phyloP scores from a whole-genome alignment of 2,888 invertebrate genomes.

The Limnephilus lunatus region DNA sequence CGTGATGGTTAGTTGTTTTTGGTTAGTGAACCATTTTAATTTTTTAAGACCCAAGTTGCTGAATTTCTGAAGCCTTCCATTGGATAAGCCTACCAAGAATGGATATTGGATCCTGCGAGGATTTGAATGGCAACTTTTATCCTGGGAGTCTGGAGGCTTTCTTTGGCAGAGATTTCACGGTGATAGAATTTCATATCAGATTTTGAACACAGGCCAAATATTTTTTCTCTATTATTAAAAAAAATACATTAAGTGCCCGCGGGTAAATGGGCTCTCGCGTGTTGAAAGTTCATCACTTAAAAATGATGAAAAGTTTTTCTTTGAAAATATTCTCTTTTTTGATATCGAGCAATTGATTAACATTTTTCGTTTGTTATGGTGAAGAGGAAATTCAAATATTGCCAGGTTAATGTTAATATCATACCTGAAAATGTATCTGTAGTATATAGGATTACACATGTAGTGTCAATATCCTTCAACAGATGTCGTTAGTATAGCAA shows the following conservation, averaged over 20 bases:
- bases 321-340: too few relatives aligned
- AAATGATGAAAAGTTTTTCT: neutral
- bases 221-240: neutral
- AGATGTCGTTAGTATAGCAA: too few relatives aligned
- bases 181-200: neutral
- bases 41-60: neutral
- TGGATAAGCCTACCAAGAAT: neutral
- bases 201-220: neutral
- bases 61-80: neutral
- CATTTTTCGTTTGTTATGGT: too few relatives aligned
- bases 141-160: neutral
- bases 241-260: neutral
- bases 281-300: neutral
- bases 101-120: neutral
- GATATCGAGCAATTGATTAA: too few relatives aligned
- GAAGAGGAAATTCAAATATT: too few relatives aligned
- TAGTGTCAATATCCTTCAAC: too few relatives aligned
- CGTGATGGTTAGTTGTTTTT: too few relatives aligned
- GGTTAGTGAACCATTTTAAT: too few relatives aligned
- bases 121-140: slow-evolving; percentile 2
- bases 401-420: too few relatives aligned
- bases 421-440: too few relatives aligned
- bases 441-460: too few relatives aligned
- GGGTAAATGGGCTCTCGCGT: neutral
- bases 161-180: neutral